These are phyloP conservation scores for Abrostola tripartita DNA, from an alignment of 2,888 invertebrate genomes.

Conservation along the genomic window DNA sequence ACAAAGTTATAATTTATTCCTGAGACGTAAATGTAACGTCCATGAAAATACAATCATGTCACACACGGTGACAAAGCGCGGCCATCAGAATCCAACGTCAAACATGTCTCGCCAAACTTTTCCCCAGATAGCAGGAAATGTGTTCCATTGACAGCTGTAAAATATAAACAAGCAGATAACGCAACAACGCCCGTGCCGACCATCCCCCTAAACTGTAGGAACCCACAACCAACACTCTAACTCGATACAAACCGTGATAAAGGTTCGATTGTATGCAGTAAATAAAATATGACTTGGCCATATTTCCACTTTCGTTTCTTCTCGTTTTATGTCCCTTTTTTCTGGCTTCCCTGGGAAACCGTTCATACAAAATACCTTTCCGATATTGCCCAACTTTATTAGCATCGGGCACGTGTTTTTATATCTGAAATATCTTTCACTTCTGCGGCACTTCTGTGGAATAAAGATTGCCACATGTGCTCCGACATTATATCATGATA, in stretches of 20 bases:
- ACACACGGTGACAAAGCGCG: conserved; percentile 34
- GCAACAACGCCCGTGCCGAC: conserved; percentile 64
- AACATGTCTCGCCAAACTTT: conserved; percentile 44
- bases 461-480: conserved; percentile 80
- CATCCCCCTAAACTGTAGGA: conserved; percentile 74
- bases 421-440: conserved; percentile 84
- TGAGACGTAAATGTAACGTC: conserved; percentile 37
- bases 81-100: conserved; percentile 37
- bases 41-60: conserved; percentile 38
- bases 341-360: conserved; percentile 82
- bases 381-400: conserved; percentile 87
- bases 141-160: conserved; percentile 65
- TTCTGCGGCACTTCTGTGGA: conserved; percentile 76
- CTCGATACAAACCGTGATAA: conserved; percentile 85
- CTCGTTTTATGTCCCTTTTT: conserved; percentile 84
- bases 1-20: conserved; percentile 48
- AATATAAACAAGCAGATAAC: conserved; percentile 69
- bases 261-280: conserved; percentile 88
- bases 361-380: conserved; percentile 87
- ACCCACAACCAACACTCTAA: conserved; percentile 78
- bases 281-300: conserved; percentile 88
- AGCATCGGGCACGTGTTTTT: conserved; percentile 86
- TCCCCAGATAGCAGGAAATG: conserved; percentile 56
- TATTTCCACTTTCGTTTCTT: conserved; percentile 87
- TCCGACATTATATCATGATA: conserved; percentile 75